Base-by-base conservation (phyloP, 2,113 vertebrate genomes). In the Muscicapa adusta region DNA sequence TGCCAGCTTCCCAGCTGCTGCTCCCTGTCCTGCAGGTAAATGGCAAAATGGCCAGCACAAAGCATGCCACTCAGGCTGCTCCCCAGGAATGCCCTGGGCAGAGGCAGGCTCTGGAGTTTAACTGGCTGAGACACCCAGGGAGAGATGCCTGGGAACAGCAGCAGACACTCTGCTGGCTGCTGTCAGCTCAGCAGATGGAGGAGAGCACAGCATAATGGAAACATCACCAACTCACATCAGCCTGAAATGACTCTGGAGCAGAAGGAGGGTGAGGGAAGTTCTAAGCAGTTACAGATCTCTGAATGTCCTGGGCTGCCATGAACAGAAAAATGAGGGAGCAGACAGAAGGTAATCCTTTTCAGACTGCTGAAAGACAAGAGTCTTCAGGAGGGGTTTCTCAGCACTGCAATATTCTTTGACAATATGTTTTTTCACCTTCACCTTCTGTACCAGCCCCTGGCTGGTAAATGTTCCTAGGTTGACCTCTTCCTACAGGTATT, bases 61-160 rank as follows among this genome's bases (percentile, higher is more conserved):
- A 87, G 63, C 38, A 34, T 31, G 43, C n/a, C 45, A 22, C 33
- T 65, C 4, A 19, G 1, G 38, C 56, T 86, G 73, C 45, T 65
- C 28, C 53, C 73, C 0, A 0, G 47, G 70, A 67, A 61, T 68
- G 42, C 66, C 50, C 57, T 33, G 4, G 1, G 73, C 2, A 0
- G 60, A 71, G 45, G 57, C 0, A 75, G 77, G 50, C 48, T 66
- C 56, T 53, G 77, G 67, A 66, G 38, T 18, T 75, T 45, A 53
- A 38, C 18, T 29, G 58, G 29, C 56, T 61, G 60, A 76, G 83
- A 51, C 42, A 60, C 26, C 24, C 26, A 13, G 48, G 25, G 34
- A 58, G 38, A 24, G 56, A 66, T 5, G 45, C 11, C 61, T 72
- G 42, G 68, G 77, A 84, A 42, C 66, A 62, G 87, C 66, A 78